Percentiles rank a stretch among this genome's conserved stretches.
Conservation (phyloP, 2,888 invertebrate species). For the Zygogramma bicolorata region DNA sequence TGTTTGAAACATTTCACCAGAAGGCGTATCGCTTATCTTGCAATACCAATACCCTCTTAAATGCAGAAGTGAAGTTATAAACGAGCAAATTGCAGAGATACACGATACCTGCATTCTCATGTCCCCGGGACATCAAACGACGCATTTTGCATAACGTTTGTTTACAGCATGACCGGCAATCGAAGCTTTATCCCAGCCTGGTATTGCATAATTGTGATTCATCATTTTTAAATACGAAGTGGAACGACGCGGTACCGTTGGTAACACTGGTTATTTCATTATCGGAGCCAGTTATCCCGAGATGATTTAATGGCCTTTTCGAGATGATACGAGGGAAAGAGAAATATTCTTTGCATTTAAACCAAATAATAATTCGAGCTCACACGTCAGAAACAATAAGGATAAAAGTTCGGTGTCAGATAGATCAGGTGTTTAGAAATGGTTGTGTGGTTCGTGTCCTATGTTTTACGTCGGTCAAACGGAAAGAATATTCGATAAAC, state of each 20-base stretch:
- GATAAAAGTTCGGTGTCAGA: too few species aligned
- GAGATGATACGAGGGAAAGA: too few species aligned
- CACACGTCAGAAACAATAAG: too few species aligned
- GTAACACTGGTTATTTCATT: background rate
- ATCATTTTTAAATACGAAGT: slow-evolving; percentile 5
- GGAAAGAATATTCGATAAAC: too few species aligned
- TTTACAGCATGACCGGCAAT: background rate
- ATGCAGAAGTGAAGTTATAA: background rate
- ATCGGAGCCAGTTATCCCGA: background rate
- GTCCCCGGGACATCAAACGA: slow-evolving; percentile 10
- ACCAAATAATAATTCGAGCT: too few species aligned
- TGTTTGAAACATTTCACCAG: too few species aligned
- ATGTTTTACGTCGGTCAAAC: too few species aligned
- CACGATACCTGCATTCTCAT: slow-evolving; percentile 16
- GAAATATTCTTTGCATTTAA: too few species aligned
- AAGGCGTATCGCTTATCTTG: too few species aligned
- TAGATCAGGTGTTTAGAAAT: too few species aligned
- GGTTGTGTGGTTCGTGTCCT: too few species aligned
- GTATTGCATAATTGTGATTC: slow-evolving; percentile 15
- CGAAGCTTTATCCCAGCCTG: background rate
- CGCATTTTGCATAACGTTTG: slow-evolving; percentile 14
- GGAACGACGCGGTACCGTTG: slow-evolving; percentile 17
- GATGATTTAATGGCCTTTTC: background rate
- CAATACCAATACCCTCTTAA: too few species aligned
- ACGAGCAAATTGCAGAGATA: slow-evolving; percentile 2